Percentiles rank a stretch among this genome's conserved stretches.
Evolutionary conservation across 2,797 vertebrate species (phyloP).

Genomic region (Karalla daura): DNA sequence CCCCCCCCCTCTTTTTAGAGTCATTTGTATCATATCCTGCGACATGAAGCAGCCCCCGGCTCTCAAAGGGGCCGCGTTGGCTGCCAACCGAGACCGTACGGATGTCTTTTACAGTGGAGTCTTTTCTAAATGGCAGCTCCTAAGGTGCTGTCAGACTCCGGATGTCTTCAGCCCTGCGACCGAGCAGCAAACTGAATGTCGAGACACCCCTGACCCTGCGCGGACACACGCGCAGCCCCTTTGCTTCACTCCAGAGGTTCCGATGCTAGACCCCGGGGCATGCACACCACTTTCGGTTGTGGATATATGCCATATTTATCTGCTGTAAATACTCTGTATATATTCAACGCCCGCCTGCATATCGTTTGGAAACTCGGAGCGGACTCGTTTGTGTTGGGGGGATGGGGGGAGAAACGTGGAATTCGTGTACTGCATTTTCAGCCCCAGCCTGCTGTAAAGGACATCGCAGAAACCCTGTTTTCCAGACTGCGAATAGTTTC

Average conservation of each 20-base stretch:
- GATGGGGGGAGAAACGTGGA: too few species aligned
- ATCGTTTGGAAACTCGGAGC: constrained; percentile 46
- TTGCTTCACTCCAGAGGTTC: constrained; percentile 7
- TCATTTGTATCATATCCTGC: constrained; percentile 25
- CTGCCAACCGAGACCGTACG: constrained; percentile 16
- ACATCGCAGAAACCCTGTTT: constrained; percentile 23
- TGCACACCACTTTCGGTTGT: constrained; percentile 31
- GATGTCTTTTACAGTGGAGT: constrained; percentile 42
- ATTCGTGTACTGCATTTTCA: too few species aligned
- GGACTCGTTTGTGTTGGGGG: too few species aligned
- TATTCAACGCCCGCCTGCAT: constrained; percentile 43
- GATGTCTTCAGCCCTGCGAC: too few species aligned
- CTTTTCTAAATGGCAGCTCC: constrained; percentile 55
- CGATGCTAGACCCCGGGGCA: constrained; percentile 19
- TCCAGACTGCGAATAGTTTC: constrained; percentile 12
- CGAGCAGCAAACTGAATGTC: constrained; percentile 26
- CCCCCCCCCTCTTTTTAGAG: constrained; percentile 43
- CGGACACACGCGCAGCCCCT: too few species aligned
- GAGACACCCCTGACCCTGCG: too few species aligned
- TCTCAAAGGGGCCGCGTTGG: constrained; percentile 5
- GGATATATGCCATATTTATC: constrained; percentile 38
- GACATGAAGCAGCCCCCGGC: constrained; percentile 8
- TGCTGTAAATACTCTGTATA: constrained; percentile 72
- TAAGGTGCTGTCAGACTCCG: constrained; percentile 10
- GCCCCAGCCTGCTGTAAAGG: too few species aligned